Conservation (phyloP, 2,113 vertebrate species). For the Synchiropus splendidus region DNA sequence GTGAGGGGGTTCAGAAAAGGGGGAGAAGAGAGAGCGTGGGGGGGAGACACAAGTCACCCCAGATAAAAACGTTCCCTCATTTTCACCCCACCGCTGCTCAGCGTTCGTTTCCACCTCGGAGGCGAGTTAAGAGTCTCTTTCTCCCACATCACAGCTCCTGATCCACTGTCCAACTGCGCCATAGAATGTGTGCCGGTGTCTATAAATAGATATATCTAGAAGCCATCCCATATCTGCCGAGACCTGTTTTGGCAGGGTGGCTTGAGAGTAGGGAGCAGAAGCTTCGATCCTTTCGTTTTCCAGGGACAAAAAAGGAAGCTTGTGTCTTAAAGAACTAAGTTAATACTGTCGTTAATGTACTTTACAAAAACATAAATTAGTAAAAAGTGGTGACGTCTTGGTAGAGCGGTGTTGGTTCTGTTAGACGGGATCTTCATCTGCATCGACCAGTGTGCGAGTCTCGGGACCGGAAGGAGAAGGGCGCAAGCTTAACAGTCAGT, state of each 20-base stretch:
- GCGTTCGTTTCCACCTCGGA: slow-evolving; percentile 29
- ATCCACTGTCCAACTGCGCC: slow-evolving; percentile 55
- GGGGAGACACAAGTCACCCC: slow-evolving; percentile 10
- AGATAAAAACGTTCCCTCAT: slow-evolving; percentile 29
- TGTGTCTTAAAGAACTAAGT: slow-evolving; percentile 35
- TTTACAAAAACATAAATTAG: slow-evolving; percentile 64
- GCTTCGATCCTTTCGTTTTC: slow-evolving; percentile 32
- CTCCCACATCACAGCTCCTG: slow-evolving; percentile 49
- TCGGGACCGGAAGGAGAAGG: slow-evolving; percentile 19
- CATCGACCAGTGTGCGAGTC: slow-evolving; percentile 29
- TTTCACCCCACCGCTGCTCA: slow-evolving; percentile 33
- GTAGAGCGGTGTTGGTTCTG: slow-evolving; percentile 36
- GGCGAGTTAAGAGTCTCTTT: slow-evolving; percentile 62
- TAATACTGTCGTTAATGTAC: slow-evolving; percentile 61
- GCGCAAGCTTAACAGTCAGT: slow-evolving; percentile 4
- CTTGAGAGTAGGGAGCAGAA: slow-evolving; percentile 37
- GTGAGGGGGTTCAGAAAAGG: slow-evolving; percentile 12
- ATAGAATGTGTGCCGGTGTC: slow-evolving; percentile 22
- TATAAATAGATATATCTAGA: slow-evolving; percentile 46
- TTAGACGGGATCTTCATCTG: slow-evolving; percentile 29
- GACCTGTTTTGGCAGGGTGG: slow-evolving; percentile 38
- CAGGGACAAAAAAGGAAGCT: slow-evolving; percentile 13
- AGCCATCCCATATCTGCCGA: slow-evolving; percentile 34
- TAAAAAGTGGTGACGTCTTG: slow-evolving; percentile 38
- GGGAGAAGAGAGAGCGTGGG: slow-evolving; percentile 28